phyloP scores from a whole-genome alignment of 2,888 invertebrate genomes.

The Pseudococcus longispinus region DNA sequence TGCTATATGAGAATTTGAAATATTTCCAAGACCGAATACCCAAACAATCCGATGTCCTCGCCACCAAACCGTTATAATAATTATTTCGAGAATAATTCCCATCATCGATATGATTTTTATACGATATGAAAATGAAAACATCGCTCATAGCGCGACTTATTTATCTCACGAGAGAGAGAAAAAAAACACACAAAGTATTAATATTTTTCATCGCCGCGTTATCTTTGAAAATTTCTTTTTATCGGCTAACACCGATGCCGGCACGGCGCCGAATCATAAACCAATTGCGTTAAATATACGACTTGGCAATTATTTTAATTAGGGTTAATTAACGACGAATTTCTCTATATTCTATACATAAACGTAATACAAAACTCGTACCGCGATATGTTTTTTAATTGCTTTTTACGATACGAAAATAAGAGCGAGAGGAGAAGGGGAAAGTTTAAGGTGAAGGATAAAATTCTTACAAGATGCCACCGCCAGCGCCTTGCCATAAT shows the following conservation, averaged over 20 bases:
- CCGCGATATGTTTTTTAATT: background rate
- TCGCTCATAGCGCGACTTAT: background rate
- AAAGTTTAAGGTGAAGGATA: constrained; percentile 26
- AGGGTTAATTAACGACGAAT: constrained; percentile 31
- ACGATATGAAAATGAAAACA: background rate
- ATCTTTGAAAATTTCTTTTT: constrained; percentile 15
- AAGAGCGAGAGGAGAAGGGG: background rate
- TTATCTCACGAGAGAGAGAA: background rate
- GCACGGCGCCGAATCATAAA: background rate
- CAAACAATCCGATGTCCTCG: background rate
- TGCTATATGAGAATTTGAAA: background rate
- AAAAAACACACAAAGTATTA: background rate
- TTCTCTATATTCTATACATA: background rate
- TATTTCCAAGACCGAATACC: background rate
- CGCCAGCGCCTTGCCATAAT: background rate
- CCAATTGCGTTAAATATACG: background rate
- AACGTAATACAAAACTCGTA: background rate
- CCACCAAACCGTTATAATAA: background rate
- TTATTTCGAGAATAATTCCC: background rate
- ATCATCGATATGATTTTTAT: too few relatives aligned
- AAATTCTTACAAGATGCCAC: background rate
- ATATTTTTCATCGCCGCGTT: background rate
- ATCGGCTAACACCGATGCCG: background rate
- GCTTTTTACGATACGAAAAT: background rate
- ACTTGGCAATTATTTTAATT: constrained; percentile 15